Conservation (phyloP, 1,140 invertebrate genomes). For the Diploscapter pachys region DNA sequence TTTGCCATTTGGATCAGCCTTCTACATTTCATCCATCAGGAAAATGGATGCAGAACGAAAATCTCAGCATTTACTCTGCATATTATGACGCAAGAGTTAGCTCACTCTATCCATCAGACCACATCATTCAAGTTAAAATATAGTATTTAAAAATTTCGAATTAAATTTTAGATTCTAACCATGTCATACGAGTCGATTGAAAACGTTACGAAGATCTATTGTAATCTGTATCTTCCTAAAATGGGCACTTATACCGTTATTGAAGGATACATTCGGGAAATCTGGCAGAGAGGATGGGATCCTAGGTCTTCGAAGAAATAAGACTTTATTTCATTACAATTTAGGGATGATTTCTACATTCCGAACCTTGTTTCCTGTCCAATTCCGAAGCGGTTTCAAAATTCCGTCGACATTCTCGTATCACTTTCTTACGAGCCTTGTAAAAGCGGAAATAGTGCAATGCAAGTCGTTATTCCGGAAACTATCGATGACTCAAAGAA, state of each 20-base stretch:
- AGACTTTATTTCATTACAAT: neutral
- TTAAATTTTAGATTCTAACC: constrained; percentile 35
- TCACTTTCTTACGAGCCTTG: constrained; percentile 7
- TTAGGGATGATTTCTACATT: constrained; percentile 48
- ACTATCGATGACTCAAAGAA: neutral
- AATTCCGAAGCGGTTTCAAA: constrained; percentile 32
- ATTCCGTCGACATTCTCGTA: constrained; percentile 17
- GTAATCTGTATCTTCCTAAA: constrained; percentile 21
- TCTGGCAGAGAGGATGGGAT: constrained; percentile 56
- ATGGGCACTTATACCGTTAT: constrained; percentile 23
- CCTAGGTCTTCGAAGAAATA: constrained; percentile 27
- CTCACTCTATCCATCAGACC: constrained; percentile 37
- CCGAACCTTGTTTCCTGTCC: constrained; percentile 52
- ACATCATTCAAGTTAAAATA: constrained; percentile 36
- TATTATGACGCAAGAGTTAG: constrained; percentile 43
- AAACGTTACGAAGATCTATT: constrained; percentile 22
- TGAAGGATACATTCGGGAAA: constrained; percentile 32
- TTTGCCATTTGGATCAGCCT: constrained; percentile 11
- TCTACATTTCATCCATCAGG: neutral
- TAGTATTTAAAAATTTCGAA: too few species aligned
- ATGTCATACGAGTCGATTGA: constrained; percentile 35
- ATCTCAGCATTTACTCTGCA: constrained; percentile 42
- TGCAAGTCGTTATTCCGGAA: constrained; percentile 25
- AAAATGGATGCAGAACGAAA: constrained; percentile 34
- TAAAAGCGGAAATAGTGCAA: neutral